Percentiles rank a stretch among this genome's conserved stretches.
Evolutionary conservation across 2,888 invertebrate genomes (phyloP).

Genomic region (Ephialtes manifestator): DNA sequence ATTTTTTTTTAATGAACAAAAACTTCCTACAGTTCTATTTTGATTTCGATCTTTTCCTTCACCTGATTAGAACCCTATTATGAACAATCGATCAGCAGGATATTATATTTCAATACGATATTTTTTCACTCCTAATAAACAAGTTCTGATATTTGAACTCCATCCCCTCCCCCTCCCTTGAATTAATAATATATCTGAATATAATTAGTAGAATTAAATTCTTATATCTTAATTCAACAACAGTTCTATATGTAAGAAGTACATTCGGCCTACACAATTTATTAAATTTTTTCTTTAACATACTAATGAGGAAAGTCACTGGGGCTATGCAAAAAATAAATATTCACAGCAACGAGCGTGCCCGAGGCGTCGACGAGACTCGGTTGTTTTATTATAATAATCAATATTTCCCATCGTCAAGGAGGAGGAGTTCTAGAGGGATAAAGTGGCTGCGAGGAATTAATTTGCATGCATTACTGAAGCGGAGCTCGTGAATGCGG

Average conservation of each 20-base stretch:
- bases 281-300: background rate
- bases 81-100: no score
- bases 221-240: background rate
- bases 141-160: no score
- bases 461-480: conserved; percentile 62
- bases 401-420: conserved; percentile 66
- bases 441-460: conserved; percentile 61
- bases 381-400: conserved; percentile 66
- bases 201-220: background rate
- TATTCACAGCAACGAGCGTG: conserved; percentile 24
- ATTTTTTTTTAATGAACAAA: no score
- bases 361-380: conserved; percentile 20
- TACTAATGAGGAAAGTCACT: background rate
- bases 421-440: conserved; percentile 24
- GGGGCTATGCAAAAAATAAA: conserved; percentile 1
- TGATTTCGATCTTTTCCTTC: no score
- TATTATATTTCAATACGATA: no score
- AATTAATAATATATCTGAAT: background rate
- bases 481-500: conserved; percentile 35
- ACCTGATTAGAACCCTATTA: no score
- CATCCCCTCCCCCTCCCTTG: no score
- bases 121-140: no score
- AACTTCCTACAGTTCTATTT: no score
- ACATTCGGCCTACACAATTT: background rate
- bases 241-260: background rate